Evolutionary conservation across 2,797 vertebrate species (phyloP).

Genomic region (Melanotaenia pygmaea): DNA sequence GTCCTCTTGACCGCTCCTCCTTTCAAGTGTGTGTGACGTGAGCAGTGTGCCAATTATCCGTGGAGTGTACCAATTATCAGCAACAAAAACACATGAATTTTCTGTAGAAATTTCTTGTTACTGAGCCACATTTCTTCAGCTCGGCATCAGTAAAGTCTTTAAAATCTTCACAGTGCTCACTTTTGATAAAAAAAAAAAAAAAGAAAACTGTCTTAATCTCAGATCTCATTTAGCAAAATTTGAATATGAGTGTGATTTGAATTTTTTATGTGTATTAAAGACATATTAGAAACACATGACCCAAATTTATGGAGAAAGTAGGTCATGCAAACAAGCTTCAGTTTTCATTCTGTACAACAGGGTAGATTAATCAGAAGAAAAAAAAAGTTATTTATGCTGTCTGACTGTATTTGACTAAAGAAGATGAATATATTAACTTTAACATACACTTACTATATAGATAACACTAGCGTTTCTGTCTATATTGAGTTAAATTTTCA

Average conservation of each 20-base stretch:
- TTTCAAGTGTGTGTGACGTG: slow-evolving; percentile 36
- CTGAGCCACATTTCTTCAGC: slow-evolving; percentile 2
- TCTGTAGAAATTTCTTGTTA: slow-evolving; percentile 1
- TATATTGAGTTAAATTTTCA: background rate
- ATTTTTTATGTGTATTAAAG: background rate
- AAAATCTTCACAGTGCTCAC: background rate
- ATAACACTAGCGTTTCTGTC: background rate
- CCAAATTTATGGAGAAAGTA: background rate
- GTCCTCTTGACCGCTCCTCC: slow-evolving; percentile 26
- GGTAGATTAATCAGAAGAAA: background rate
- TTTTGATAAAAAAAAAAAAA: background rate
- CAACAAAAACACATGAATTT: background rate
- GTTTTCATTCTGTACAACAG: background rate
- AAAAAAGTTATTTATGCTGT: background rate
- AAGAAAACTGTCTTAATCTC: background rate
- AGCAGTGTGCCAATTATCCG: slow-evolving; percentile 4
- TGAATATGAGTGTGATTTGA: background rate
- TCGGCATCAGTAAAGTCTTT: slow-evolving; percentile 5
- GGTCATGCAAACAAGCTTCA: background rate
- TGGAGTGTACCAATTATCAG: background rate
- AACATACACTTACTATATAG: background rate
- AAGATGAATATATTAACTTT: background rate
- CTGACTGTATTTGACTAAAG: background rate
- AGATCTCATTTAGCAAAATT: background rate
- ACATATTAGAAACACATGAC: background rate